Evolutionary conservation across 1,140 invertebrate genomes (phyloP).

Genomic region (Brachionus koreanus): DNA sequence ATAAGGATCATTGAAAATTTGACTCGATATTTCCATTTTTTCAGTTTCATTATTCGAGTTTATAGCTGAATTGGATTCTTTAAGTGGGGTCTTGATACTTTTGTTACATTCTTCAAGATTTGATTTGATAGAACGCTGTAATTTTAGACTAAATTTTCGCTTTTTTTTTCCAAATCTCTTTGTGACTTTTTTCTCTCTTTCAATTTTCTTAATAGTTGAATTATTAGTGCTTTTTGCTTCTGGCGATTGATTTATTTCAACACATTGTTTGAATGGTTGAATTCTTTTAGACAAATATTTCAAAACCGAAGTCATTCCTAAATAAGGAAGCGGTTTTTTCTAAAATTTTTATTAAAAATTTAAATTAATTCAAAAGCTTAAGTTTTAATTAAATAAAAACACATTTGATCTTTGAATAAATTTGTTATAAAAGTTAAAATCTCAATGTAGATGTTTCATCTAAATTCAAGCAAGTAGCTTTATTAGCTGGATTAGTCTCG

Average conservation of each 20-base stretch:
- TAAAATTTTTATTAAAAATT: neutral
- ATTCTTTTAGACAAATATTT: neutral
- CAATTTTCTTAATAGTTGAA: neutral
- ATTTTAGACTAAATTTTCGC: constrained; percentile 1
- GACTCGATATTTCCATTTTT: constrained; percentile 25
- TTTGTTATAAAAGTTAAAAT: neutral
- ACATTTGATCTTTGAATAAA: neutral
- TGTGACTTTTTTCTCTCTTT: neutral
- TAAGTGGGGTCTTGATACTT: neutral
- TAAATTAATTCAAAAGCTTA: neutral
- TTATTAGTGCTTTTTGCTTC: neutral
- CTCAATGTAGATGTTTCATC: neutral
- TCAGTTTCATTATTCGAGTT: neutral
- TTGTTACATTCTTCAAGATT: neutral
- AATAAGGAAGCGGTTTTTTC: neutral
- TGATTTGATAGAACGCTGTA: neutral
- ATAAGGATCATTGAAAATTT: neutral
- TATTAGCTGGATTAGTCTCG: neutral
- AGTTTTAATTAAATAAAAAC: neutral
- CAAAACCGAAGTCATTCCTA: neutral
- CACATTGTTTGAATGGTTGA: constrained; percentile 20
- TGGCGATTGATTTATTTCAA: constrained; percentile 3
- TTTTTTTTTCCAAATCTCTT: neutral
- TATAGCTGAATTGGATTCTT: neutral
- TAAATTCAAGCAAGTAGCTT: neutral